These are phyloP conservation scores for Hyppa rectilinea DNA, from an alignment of 2,888 invertebrate genomes.

Conservation along the genomic window DNA sequence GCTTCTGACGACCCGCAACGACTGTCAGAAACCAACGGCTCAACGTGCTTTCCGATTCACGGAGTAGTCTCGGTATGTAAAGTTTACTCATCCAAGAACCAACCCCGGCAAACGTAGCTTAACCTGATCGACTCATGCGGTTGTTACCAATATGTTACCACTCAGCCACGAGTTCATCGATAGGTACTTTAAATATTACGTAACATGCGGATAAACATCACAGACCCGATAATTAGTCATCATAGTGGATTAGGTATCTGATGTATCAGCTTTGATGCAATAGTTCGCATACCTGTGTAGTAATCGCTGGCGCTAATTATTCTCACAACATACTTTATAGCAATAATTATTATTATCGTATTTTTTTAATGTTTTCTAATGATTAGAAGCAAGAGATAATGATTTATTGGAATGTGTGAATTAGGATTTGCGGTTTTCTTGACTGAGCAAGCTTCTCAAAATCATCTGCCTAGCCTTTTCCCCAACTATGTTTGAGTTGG, in stretches of 20 bases:
- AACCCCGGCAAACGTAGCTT: too few relatives aligned
- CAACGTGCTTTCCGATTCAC: too few relatives aligned
- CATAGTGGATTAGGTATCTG: conserved; percentile 30
- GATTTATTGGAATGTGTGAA: conserved; percentile 3
- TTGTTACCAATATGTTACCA: too few relatives aligned
- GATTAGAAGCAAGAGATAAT: not conserved
- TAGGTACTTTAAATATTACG: conserved; percentile 9
- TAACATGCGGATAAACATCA: conserved; percentile 38
- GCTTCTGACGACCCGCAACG: too few relatives aligned
- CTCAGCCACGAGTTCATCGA: too few relatives aligned
- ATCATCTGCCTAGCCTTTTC: too few relatives aligned
- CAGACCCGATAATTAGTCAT: conserved; percentile 38
- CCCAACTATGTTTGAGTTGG: too few relatives aligned
- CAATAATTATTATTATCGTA: conserved; percentile 12
- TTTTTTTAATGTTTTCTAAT: conserved; percentile 9
- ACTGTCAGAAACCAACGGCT: too few relatives aligned
- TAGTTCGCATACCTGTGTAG: conserved; percentile 38
- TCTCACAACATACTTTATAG: conserved; percentile 27
- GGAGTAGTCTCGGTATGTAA: too few relatives aligned
- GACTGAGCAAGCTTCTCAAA: not conserved
- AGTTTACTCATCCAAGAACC: too few relatives aligned
- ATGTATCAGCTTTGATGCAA: conserved; percentile 36
- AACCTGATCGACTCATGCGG: too few relatives aligned
- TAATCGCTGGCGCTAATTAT: conserved; percentile 53
- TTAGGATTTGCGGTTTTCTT: too few relatives aligned